Base-by-base conservation (phyloP, 2,113 vertebrate genomes). In the Daboia siamensis region DNA sequence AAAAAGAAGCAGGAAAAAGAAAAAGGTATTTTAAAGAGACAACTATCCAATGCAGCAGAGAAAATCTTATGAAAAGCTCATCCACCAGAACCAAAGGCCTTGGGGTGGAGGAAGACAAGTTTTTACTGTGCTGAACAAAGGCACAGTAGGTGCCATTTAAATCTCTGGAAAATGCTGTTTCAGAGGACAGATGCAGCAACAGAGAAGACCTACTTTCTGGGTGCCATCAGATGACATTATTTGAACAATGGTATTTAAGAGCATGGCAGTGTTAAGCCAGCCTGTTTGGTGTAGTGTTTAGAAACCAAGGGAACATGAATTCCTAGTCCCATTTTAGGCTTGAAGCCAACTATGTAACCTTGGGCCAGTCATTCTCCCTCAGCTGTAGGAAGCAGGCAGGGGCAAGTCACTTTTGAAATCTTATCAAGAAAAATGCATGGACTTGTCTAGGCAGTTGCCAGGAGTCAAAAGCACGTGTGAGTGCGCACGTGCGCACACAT, bases 401-500 rank as follows among this genome's bases (percentile, higher is more conserved):
- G 13, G 13, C n/a, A 33, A 17, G n/a, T 33, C n/a, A 74, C 64
- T 74, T 74, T 33, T 74, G n/a, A 33, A 74, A 74, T 33, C 13
- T 33, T 74, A 33, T 1, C 1, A 74, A 74, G 64, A 59, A 59
- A 59, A 59, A 23, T 59, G 57, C 23, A 23, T 55, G 54, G 54
- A 74, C 15, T 33, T 74, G 64, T 74, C 64, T 13, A 17, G n/a
- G 64, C n/a, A 74, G 64, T 74, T 74, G 5, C 64, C 64, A 74
- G n/a, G 5, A 33, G 64, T 74, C n/a, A 74, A 74, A 69, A 64
- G 48, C 8, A 1, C 48, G 48, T 51, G 48, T 51, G 48, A 51
- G 26, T 5, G 15, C 15, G 1, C 17, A 13, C 15, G 3, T 4
- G 20, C 20, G 1, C 20, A 0, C 23, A 3, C 57, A 3, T 3